Base-by-base conservation (phyloP, 1,140 invertebrate species). In the Ostrea denselamellosa region DNA sequence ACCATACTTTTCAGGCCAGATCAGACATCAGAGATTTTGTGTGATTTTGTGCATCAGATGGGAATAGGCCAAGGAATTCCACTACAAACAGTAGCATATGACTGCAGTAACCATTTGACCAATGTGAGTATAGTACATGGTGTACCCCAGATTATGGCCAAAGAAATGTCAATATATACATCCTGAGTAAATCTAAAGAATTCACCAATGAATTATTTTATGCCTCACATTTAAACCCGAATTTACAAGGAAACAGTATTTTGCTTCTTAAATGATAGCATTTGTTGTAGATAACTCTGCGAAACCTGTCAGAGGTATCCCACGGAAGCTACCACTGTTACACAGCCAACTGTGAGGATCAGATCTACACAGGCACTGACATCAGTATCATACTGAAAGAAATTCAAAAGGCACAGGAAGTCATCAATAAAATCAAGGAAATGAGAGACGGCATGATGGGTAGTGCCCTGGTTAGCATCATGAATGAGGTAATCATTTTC, bases 361-460 rank as follows among this genome's bases (percentile, higher is more conserved):
- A 93, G 88, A 94, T 95, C 34, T 95, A 95, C 88, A 94, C 93
- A 44, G 91, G 94, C 8, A 94, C 94, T 86, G 95, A 95, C 85
- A 95, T 95, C 84, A 93, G 92, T 83, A 58, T 93, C 7, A 85
- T 95, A 54, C 65, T 95, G 86, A 92, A 93, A 83, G 95, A 95
- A 89, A 94, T 95, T 52, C 92, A 94, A 88, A 93, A 92, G 86
- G 92, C 92, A 8, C 93, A 95, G 89, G 97, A 97, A 89, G 95
- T 98, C 0, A 96, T 99, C 0, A 97, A 98, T 92, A 96, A 97
- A 90, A 97, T 99, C 88, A 98, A 98, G 93, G 96, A 97, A 90
- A 96, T 95, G 94, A 91, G 94, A 82, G 90, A 93, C 68, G 95
- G 94, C 0, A 93, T 95, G 92, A 93, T 95, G 90, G 94, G 94